Evolutionary conservation across 2,797 vertebrate species (phyloP).

Genomic region (Gallinago solitaria): DNA sequence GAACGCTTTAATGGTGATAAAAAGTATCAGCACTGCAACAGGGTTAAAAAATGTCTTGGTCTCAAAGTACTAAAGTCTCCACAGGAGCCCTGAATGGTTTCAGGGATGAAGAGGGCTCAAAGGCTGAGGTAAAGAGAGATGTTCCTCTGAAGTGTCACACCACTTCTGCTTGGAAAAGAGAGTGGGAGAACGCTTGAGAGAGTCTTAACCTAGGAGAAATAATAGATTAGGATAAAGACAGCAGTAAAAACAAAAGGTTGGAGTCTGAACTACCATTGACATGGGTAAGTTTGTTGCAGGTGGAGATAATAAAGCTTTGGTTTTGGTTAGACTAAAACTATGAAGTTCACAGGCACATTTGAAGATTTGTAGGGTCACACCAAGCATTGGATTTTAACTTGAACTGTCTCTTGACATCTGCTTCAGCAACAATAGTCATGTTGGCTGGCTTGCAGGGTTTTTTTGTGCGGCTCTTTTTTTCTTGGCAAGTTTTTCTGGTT

Average conservation of each 20-base stretch:
- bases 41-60: background rate
- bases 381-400: background rate
- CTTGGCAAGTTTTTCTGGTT: background rate
- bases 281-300: background rate
- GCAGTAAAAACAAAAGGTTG: background rate
- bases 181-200: background rate
- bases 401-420: background rate
- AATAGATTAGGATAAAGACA: background rate
- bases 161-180: background rate
- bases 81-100: background rate
- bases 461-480: background rate
- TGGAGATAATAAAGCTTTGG: background rate
- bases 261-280: background rate
- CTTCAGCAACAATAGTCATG: background rate
- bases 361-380: background rate
- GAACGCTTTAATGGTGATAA: background rate
- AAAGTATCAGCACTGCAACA: background rate
- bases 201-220: background rate
- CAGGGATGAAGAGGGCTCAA: background rate
- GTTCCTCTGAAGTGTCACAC: background rate
- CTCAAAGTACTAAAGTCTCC: background rate
- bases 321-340: background rate
- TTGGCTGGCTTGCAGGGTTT: background rate
- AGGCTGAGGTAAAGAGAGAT: background rate
- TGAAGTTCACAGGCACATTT: background rate